These are phyloP conservation scores for Pocillopora damicornis DNA, from an alignment of 64 coral and sea anemone species.

Conservation along the genomic window DNA sequence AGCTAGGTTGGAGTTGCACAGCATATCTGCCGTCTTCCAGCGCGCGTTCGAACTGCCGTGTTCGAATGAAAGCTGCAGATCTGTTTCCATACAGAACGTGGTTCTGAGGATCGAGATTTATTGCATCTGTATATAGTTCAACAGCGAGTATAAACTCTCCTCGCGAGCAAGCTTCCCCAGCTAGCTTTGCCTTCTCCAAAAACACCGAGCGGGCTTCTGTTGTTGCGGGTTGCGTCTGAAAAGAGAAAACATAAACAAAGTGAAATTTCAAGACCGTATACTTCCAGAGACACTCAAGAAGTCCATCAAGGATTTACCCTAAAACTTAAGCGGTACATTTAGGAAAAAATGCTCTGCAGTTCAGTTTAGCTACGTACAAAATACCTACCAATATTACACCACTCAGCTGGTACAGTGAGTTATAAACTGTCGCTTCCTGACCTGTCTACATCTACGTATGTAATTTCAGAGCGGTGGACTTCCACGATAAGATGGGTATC, in stretches of 20 bases:
- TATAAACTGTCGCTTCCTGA: constrained; percentile 6
- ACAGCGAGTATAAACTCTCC: constrained; percentile 76
- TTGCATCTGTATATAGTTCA: constrained; percentile 89
- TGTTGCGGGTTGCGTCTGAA: constrained; percentile 38
- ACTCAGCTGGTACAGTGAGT: background rate
- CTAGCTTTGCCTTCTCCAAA: constrained; percentile 75
- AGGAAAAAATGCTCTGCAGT: background rate
- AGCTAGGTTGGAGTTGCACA: constrained; percentile 67
- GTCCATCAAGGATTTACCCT: constrained; percentile 19
- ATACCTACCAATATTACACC: constrained; percentile 1
- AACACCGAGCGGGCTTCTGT: constrained; percentile 52
- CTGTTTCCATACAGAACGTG: constrained; percentile 97
- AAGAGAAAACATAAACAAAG: constrained; percentile 32
- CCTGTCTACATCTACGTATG: background rate
- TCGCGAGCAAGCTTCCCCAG: constrained; percentile 76
- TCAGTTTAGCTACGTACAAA: background rate
- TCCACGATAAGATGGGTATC: background rate
- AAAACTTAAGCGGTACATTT: background rate
- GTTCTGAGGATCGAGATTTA: constrained; percentile 81
- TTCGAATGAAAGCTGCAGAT: constrained; percentile 86
- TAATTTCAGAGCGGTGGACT: constrained; percentile 32
- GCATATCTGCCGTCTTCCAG: constrained; percentile 82
- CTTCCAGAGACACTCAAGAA: constrained; percentile 1
- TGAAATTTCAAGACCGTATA: constrained; percentile 18
- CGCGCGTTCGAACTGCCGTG: constrained; percentile 79